These are phyloP conservation scores for Labeo catla DNA, from an alignment of 2,113 vertebrate species.

Conservation along the genomic window DNA sequence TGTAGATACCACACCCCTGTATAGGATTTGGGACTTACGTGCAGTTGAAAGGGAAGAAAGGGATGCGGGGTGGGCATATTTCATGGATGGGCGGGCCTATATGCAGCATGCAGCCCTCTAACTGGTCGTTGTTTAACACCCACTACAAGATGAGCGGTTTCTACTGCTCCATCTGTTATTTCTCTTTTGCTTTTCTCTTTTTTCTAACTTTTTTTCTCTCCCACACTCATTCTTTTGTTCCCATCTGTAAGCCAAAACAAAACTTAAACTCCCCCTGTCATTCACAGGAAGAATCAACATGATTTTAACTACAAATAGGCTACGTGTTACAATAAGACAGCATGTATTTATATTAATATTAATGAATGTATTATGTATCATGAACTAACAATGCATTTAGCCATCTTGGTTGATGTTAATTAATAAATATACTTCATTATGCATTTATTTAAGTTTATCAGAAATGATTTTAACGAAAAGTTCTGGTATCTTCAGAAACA, in stretches of 20 bases:
- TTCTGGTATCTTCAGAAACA: neutral
- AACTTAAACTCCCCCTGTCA: neutral
- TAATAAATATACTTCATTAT: neutral
- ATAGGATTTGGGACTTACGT: neutral
- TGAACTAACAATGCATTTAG: neutral
- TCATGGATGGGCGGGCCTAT: constrained; percentile 16
- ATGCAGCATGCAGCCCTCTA: neutral
- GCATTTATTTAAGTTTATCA: neutral
- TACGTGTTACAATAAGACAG: neutral
- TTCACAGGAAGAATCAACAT: neutral
- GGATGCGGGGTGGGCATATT: constrained; percentile 5
- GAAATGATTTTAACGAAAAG: neutral
- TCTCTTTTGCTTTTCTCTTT: constrained; percentile 15
- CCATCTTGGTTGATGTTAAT: neutral
- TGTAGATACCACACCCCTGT: neutral
- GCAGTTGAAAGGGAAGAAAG: neutral
- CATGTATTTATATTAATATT: neutral
- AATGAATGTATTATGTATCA: neutral
- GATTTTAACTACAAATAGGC: neutral
- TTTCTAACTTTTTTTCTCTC: constrained; percentile 19
- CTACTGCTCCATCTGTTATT: constrained; percentile 21
- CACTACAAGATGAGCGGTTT: constrained; percentile 35
- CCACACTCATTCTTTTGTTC: constrained; percentile 39
- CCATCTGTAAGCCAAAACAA: constrained; percentile 15
- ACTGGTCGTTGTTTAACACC: constrained; percentile 37